Conservation (phyloP, 1,140 invertebrate genomes). For the Drosophila parvula region DNA sequence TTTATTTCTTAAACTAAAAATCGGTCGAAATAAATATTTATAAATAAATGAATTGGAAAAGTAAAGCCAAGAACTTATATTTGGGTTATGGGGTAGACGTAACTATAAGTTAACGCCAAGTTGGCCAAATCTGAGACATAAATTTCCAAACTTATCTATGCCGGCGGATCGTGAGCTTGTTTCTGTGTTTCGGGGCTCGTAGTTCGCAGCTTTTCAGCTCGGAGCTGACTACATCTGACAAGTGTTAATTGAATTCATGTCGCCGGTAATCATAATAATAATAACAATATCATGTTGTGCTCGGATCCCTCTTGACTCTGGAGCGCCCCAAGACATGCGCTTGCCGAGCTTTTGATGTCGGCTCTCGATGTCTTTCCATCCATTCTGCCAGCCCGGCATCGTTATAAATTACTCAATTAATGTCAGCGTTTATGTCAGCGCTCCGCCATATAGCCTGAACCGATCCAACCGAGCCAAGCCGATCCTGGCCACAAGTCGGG, state of each 20-base stretch:
- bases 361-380: conserved; percentile 44
- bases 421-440: conserved; percentile 83
- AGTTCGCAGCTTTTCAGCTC: conserved; percentile 25
- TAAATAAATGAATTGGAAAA: background rate
- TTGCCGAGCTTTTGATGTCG: conserved; percentile 74
- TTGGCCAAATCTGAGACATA: conserved; percentile 55
- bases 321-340: conserved; percentile 73
- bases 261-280: conserved; percentile 84
- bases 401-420: conserved; percentile 84
- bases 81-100: conserved; percentile 19
- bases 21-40: no score
- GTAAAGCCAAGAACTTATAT: conserved; percentile 23
- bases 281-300: conserved; percentile 83
- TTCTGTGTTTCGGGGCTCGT: conserved; percentile 24
- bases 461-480: conserved; percentile 7
- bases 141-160: conserved; percentile 69
- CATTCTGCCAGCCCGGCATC: conserved; percentile 59
- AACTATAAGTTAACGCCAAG: conserved; percentile 29
- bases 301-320: conserved; percentile 30
- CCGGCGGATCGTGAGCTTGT: conserved; percentile 70
- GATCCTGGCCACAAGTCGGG: conserved; percentile 21
- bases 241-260: conserved; percentile 84
- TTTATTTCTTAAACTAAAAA: background rate
- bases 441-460: conserved; percentile 25
- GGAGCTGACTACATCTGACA: conserved; percentile 75